phyloP scores from a whole-genome alignment of 2,113 vertebrate genomes.

The Salvelinus sp. region DNA sequence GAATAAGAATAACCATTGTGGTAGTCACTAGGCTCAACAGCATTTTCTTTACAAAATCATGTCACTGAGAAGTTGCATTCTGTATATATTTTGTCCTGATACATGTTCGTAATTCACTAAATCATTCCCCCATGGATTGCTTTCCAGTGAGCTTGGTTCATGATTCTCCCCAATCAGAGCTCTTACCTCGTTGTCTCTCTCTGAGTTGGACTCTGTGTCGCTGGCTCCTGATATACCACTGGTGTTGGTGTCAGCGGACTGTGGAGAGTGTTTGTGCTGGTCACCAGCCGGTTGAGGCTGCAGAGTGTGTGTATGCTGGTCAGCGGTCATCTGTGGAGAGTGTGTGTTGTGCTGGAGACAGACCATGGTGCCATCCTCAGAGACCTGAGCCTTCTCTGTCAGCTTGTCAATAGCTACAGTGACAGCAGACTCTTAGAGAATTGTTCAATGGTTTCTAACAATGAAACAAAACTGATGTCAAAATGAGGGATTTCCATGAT shows the following conservation, averaged over 20 bases:
- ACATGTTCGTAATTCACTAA: too few species aligned
- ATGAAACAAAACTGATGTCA: background rate
- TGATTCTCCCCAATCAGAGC: background rate
- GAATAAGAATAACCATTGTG: background rate
- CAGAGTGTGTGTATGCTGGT: constrained; percentile 34
- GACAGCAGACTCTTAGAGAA: background rate
- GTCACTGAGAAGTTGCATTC: too few species aligned
- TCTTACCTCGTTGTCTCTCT: constrained; percentile 68
- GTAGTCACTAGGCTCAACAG: background rate
- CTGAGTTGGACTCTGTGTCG: constrained; percentile 69
- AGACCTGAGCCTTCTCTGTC: constrained; percentile 90
- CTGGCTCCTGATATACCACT: constrained; percentile 48
- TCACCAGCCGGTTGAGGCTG: constrained; percentile 7
- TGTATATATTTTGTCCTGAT: too few species aligned
- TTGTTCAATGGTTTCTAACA: too few species aligned
- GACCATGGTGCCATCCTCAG: constrained; percentile 87
- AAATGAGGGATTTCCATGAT: background rate
- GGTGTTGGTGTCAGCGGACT: constrained; percentile 43
- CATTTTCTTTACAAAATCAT: background rate
- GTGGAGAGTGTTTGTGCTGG: constrained; percentile 37
- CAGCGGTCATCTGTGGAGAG: constrained; percentile 31
- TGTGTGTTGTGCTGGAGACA: constrained; percentile 65
- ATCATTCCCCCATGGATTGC: too few species aligned
- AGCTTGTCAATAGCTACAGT: constrained; percentile 89
- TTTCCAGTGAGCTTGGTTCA: too few species aligned